Evolutionary conservation across 2,888 invertebrate species (phyloP), one percentile per base, ranked within the genome.

Genomic region (Dryococelus australis): DNA sequence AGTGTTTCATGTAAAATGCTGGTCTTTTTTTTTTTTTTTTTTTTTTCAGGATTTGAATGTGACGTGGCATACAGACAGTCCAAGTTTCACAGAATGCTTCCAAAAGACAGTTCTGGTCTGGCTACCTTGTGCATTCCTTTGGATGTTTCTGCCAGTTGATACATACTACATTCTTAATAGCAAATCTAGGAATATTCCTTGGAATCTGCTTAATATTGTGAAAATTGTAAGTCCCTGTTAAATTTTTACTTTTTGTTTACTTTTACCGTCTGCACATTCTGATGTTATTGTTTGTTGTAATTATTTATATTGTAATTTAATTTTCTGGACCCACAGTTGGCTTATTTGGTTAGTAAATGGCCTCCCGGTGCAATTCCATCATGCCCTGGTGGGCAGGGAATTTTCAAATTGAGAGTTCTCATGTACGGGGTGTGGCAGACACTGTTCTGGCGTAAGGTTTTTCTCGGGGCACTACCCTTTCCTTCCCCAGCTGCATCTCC

Each of bases 31-130:
- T 35, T 43, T 43, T 43, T 85, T 85, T 88, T 90, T 89, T 90
- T 90, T 90, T 90, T 94, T 94, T 89, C 93, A 99, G 99, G 96
- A 98, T 93, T 91, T 92, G 89, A 94, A 95, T 90, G 91, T 95
- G 90, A 95, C 97, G 87, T 98, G 98, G 98, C 92, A 96, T 91
- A 96, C 98, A 27, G 93, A 94, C 12, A 94, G 96, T 92, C 99
- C 98, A 78, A 96, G 97, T 91, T 94, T 99, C 90, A 97, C 98
- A 89, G 94, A 94, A 91, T 99, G 99, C 93, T 98, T 99, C 92
- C 96, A 98, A 93, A 96, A 96, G 92, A 98, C 99, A 0, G 96
- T 97, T 0, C 93, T 99, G 43, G 94, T 98, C 86, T 99, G 99
- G 98, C 93, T 95, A 79, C 99, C 99, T 0, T 97, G 98, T 92